These are phyloP conservation scores for Aegithalos caudatus DNA, from an alignment of 2,113 vertebrate species.

Conservation along the genomic window DNA sequence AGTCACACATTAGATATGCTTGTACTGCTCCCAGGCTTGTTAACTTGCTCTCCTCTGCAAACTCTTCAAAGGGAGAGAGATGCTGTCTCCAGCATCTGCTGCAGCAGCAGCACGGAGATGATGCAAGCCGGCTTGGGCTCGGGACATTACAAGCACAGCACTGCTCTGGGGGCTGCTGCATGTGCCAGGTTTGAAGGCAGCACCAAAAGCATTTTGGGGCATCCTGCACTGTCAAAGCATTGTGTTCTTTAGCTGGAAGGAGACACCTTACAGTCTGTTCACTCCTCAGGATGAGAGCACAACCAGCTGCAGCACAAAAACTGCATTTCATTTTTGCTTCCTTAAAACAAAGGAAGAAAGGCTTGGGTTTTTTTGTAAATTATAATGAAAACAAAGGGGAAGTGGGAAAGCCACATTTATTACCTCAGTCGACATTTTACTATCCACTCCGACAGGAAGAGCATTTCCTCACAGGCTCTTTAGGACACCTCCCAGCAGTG, in stretches of 20 bases:
- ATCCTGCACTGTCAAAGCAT: neutral
- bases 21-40: neutral
- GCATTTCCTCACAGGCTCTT: neutral
- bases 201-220: neutral
- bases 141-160: accelerated
- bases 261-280: neutral
- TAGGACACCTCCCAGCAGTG: neutral
- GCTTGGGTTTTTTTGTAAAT: neutral
- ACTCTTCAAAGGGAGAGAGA: neutral
- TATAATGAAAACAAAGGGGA: neutral
- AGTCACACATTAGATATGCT: neutral
- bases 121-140: neutral
- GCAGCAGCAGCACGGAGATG: accelerated
- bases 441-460: neutral
- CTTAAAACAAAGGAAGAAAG: neutral
- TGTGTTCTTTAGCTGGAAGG: neutral
- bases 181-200: neutral
- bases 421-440: neutral
- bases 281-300: neutral
- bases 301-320: neutral
- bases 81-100: neutral
- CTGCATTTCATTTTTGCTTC: neutral
- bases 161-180: neutral
- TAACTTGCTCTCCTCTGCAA: neutral
- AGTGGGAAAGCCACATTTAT: neutral